Percentiles rank a stretch among this genome's conserved stretches.
Conservation (phyloP, 2,797 vertebrate species). For the Salarias fasciatus region DNA sequence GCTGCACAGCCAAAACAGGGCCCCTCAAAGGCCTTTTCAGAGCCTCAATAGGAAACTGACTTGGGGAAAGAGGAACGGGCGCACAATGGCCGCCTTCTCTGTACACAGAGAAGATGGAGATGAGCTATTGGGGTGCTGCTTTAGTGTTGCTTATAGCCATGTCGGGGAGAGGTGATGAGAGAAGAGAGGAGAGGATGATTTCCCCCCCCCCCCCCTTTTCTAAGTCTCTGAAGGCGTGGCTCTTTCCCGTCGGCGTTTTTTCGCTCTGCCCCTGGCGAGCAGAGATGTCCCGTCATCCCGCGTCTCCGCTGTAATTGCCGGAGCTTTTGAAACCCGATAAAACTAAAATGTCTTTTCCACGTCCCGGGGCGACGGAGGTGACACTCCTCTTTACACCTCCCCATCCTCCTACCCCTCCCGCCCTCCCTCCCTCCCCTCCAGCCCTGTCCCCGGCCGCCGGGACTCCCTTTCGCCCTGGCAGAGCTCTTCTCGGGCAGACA, state of each 20-base stretch:
- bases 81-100: conserved; percentile 87
- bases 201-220: conserved; percentile 36
- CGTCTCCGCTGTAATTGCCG: conserved; percentile 78
- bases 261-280: conserved; percentile 22
- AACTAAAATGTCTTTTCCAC: conserved; percentile 73
- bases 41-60: conserved; percentile 87
- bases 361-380: conserved; percentile 71
- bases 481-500: conserved; percentile 69
- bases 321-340: conserved; percentile 79
- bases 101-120: conserved; percentile 85
- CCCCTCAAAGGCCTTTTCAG: conserved; percentile 89
- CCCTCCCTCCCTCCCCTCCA: background rate
- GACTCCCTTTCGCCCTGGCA: conserved; percentile 46
- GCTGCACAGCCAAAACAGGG: conserved; percentile 88
- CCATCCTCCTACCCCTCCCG: background rate
- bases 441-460: conserved; percentile 47
- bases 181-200: conserved; percentile 77
- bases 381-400: conserved; percentile 60
- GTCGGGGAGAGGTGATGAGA: conserved; percentile 74
- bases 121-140: conserved; percentile 79
- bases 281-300: conserved; percentile 70
- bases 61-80: conserved; percentile 80
- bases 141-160: conserved; percentile 79
- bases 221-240: conserved; percentile 65
- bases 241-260: conserved; percentile 31